Evolutionary conservation across 2,113 vertebrate species (phyloP).

Genomic region (Jacana jacana): DNA sequence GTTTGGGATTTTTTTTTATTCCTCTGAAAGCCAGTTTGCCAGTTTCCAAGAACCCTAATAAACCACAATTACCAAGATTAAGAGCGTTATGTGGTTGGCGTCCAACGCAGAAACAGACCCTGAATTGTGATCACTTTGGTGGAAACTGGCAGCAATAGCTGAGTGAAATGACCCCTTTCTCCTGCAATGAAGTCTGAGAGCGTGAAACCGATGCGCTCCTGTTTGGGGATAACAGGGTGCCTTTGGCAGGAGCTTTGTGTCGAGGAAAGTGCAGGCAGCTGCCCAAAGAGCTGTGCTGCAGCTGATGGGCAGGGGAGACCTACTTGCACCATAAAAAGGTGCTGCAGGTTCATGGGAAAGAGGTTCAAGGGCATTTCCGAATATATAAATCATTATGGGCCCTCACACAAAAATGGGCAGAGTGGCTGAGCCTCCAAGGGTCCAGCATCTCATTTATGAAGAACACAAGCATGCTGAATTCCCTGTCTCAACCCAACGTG

Average conservation of each 20-base stretch:
- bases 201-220: neutral
- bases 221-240: neutral
- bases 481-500: neutral
- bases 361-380: neutral
- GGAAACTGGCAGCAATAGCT: neutral
- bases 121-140: neutral
- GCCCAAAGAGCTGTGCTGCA: neutral
- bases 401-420: neutral
- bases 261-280: neutral
- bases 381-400: neutral
- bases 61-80: slow-evolving; percentile 53
- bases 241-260: neutral
- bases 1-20: neutral
- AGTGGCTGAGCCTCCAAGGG: neutral
- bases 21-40: slow-evolving; percentile 47
- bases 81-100: slow-evolving; percentile 10
- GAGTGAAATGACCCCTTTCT: neutral
- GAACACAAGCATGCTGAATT: fast-evolving
- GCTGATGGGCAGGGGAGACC: neutral
- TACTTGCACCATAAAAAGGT: neutral
- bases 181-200: neutral
- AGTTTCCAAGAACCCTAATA: slow-evolving; percentile 64
- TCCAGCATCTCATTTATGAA: neutral
- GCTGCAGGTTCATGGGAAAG: neutral
- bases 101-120: slow-evolving; percentile 3